These are phyloP conservation scores for Columba janthina DNA, from an alignment of 2,113 vertebrate genomes.

Conservation along the genomic window DNA sequence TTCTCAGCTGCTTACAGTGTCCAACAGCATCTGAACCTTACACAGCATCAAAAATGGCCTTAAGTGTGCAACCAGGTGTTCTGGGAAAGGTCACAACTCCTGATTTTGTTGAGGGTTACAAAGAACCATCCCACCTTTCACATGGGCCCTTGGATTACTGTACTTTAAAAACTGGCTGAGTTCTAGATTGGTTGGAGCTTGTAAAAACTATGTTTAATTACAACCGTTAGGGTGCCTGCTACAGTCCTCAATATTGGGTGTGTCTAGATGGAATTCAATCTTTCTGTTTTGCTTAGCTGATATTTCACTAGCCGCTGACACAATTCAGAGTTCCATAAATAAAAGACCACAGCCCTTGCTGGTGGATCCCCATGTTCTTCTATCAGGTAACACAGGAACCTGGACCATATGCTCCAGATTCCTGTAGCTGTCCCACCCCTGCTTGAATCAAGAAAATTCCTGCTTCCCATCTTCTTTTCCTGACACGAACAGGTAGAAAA, in stretches of 20 bases:
- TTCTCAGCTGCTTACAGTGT: background rate
- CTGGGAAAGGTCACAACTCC: background rate
- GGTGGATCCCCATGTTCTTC: background rate
- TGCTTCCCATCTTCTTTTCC: rapidly evolving
- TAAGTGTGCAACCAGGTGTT: background rate
- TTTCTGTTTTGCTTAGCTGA: background rate
- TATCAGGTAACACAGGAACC: background rate
- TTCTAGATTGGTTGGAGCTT: background rate
- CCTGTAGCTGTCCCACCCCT: background rate
- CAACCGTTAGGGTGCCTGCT: background rate
- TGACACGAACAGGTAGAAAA: background rate
- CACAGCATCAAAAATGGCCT: background rate
- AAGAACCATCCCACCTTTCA: background rate
- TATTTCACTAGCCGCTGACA: background rate
- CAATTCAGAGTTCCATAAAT: background rate
- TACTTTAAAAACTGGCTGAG: background rate
- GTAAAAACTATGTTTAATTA: background rate
- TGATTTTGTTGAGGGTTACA: background rate
- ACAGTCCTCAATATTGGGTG: background rate
- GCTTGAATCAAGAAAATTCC: background rate
- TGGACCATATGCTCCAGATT: background rate
- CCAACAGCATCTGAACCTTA: background rate
- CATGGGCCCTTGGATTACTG: background rate
- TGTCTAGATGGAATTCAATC: background rate
- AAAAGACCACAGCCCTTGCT: background rate